These are phyloP conservation scores for Pollenia griseotomentosa DNA, from an alignment of 2,888 invertebrate species.

Conservation along the genomic window DNA sequence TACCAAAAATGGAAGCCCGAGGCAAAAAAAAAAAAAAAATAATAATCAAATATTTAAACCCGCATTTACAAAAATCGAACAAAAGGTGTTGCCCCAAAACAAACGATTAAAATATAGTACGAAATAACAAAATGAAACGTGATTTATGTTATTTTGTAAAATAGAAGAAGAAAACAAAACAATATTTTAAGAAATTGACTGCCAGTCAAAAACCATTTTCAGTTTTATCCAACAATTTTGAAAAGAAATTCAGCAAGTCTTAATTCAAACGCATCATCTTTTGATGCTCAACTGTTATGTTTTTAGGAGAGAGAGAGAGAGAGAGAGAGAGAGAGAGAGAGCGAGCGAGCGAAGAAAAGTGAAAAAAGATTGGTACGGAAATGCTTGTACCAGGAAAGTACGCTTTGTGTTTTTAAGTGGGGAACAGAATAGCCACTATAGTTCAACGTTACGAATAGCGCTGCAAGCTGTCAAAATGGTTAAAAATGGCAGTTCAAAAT, in stretches of 20 bases:
- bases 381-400: too few relatives aligned
- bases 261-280: too few relatives aligned
- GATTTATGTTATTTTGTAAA: conserved; percentile 4
- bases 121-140: background rate
- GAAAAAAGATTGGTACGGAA: too few relatives aligned
- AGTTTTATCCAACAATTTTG: background rate
- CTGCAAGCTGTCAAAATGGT: too few relatives aligned
- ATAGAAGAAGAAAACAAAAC: background rate
- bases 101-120: background rate
- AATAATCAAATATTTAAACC: background rate
- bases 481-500: too few relatives aligned
- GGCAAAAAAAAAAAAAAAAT: conserved; percentile 19
- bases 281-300: too few relatives aligned
- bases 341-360: too few relatives aligned
- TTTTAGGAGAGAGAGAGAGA: too few relatives aligned
- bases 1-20: conserved; percentile 35
- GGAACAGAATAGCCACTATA: too few relatives aligned
- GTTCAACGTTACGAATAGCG: too few relatives aligned
- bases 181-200: background rate
- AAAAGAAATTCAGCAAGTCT: background rate
- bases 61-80: conserved; percentile 45
- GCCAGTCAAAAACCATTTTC: background rate
- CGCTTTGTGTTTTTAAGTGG: too few relatives aligned
- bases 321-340: too few relatives aligned
- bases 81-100: conserved; percentile 48